Percentiles rank a stretch among this genome's conserved stretches.
Evolutionary conservation across 2,797 vertebrate species (phyloP).

Genomic region (Pipistrellus pygmaeus): DNA sequence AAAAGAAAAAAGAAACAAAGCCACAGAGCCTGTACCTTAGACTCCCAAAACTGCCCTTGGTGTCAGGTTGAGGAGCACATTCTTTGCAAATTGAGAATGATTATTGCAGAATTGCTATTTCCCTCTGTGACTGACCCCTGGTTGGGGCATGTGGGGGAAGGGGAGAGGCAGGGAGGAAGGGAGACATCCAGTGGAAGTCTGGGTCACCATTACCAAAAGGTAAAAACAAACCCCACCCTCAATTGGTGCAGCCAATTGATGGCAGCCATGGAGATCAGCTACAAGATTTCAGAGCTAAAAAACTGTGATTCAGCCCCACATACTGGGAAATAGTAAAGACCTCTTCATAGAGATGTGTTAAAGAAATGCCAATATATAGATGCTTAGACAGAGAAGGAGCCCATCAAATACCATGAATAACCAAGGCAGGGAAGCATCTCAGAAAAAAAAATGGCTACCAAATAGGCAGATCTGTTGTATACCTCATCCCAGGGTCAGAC

Average conservation of each 20-base stretch:
- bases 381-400: too few species aligned
- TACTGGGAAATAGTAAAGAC: too few species aligned
- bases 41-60: neutral
- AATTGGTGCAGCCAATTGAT: neutral
- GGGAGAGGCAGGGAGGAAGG: too few species aligned
- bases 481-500: too few species aligned
- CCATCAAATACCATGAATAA: too few species aligned
- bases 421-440: too few species aligned
- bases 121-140: neutral
- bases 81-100: neutral
- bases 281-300: neutral
- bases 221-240: neutral
- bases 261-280: neutral
- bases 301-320: neutral
- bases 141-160: neutral
- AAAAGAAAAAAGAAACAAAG: neutral
- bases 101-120: neutral
- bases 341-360: too few species aligned
- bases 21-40: neutral
- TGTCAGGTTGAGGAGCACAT: neutral
- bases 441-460: too few species aligned
- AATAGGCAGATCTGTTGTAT: too few species aligned
- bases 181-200: neutral
- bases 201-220: neutral
- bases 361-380: too few species aligned